phyloP scores from a whole-genome alignment of 2,113 vertebrate species.

The Macroglossus sobrinus region DNA sequence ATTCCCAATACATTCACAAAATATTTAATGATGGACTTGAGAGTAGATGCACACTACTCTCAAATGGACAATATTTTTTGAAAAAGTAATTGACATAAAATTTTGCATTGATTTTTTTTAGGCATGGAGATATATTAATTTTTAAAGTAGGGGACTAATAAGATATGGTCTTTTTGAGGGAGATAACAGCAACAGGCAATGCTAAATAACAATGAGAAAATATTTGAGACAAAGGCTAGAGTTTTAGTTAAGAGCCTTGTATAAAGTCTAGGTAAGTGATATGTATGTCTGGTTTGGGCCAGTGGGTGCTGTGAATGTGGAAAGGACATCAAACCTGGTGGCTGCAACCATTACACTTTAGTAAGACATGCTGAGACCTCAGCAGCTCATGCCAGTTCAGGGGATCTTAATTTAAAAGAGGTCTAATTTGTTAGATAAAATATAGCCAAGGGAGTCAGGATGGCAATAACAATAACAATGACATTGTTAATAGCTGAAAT shows the following conservation, averaged over 20 bases:
- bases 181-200: background rate
- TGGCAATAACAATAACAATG: background rate
- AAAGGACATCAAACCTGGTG: background rate
- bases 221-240: background rate
- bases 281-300: accelerated
- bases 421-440: background rate
- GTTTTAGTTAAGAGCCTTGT: background rate
- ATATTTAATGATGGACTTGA: background rate
- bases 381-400: background rate
- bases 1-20: background rate
- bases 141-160: background rate
- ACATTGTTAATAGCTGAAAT: background rate
- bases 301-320: background rate
- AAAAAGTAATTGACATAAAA: background rate
- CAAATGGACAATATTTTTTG: background rate
- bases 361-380: background rate
- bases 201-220: background rate
- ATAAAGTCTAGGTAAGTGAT: background rate
- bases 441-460: background rate
- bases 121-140: background rate
- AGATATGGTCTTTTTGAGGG: background rate
- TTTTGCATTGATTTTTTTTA: background rate
- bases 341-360: background rate
- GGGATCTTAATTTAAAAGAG: background rate
- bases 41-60: background rate